Evolutionary conservation across 2,113 vertebrate genomes (phyloP).

Genomic region (Pelobates fuscus): DNA sequence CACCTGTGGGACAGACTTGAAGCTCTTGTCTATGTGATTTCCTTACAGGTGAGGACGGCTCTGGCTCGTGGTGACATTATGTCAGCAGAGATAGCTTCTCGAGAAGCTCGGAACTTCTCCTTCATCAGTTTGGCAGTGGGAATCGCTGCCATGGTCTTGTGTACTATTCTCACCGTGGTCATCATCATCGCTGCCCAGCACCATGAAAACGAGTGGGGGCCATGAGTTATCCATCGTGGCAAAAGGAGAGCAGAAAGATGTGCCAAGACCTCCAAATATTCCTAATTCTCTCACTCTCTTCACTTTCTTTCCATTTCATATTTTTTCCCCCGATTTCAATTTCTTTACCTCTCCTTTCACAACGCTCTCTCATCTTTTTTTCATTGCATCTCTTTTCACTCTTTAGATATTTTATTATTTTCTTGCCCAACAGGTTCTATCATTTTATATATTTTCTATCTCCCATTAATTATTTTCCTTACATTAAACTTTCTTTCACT

Average conservation of each 20-base stretch:
- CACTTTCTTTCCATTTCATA: conserved; percentile 9
- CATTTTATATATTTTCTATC: no score
- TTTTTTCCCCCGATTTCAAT: conserved; percentile 3
- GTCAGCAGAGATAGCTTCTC: conserved; percentile 88
- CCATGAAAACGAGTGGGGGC: conserved; percentile 91
- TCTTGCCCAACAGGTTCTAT: not conserved
- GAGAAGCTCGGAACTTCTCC: conserved; percentile 91
- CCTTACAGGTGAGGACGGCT: conserved; percentile 82
- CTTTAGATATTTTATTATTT: not conserved
- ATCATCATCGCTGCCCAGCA: conserved; percentile 95
- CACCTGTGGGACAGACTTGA: no score
- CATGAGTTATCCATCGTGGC: conserved; percentile 59
- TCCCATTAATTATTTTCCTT: not conserved
- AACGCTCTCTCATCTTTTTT: not conserved
- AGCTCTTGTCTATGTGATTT: not conserved
- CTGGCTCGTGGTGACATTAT: conserved; percentile 89
- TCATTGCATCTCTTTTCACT: not conserved
- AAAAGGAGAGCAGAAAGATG: not conserved
- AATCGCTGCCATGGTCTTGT: conserved; percentile 90
- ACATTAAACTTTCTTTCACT: not conserved
- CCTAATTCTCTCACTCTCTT: conserved; percentile 44
- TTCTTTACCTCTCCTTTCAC: conserved; percentile 10
- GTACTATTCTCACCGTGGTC: conserved; percentile 91
- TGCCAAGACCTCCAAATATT: conserved; percentile 26
- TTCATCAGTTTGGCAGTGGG: conserved; percentile 93